Percentiles rank a stretch among this genome's conserved stretches.
Conservation (phyloP, 2,113 vertebrate genomes). For the Steatornis caripensis region DNA sequence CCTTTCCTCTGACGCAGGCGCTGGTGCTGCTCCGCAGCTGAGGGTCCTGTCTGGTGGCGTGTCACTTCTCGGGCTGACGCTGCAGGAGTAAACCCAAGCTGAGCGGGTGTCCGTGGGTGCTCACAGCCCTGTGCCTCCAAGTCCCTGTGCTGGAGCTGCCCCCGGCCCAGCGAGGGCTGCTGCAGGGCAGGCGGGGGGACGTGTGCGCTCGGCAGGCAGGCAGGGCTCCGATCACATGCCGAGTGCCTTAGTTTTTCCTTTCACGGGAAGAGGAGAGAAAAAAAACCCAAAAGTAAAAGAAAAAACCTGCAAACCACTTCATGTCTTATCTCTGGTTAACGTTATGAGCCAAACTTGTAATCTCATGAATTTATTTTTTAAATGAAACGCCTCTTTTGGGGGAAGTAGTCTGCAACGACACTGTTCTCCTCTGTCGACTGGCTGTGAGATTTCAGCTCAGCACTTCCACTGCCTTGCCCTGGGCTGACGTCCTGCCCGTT, state of each 20-base stretch:
- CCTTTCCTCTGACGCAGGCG: background rate
- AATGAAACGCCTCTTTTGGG: background rate
- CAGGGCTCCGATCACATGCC: fast-evolving
- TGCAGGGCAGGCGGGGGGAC: background rate
- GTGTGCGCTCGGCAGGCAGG: background rate
- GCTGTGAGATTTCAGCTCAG: background rate
- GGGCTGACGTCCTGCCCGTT: background rate
- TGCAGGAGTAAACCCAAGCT: background rate
- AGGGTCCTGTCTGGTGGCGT: background rate
- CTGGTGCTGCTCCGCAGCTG: background rate
- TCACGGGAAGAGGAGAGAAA: background rate
- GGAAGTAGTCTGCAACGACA: background rate
- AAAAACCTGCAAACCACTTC: background rate
- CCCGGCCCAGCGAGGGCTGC: fast-evolving
- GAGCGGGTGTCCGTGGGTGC: background rate
- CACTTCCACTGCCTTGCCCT: background rate
- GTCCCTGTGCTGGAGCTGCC: background rate
- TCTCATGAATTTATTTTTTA: background rate
- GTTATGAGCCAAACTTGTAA: background rate
- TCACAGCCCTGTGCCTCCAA: background rate
- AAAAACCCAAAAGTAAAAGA: no score
- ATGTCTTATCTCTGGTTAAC: background rate
- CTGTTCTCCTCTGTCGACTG: background rate
- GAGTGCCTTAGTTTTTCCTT: background rate
- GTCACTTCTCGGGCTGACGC: background rate